phyloP scores from a whole-genome alignment of 2,797 vertebrate species.

The Sphenodon punctatus region DNA sequence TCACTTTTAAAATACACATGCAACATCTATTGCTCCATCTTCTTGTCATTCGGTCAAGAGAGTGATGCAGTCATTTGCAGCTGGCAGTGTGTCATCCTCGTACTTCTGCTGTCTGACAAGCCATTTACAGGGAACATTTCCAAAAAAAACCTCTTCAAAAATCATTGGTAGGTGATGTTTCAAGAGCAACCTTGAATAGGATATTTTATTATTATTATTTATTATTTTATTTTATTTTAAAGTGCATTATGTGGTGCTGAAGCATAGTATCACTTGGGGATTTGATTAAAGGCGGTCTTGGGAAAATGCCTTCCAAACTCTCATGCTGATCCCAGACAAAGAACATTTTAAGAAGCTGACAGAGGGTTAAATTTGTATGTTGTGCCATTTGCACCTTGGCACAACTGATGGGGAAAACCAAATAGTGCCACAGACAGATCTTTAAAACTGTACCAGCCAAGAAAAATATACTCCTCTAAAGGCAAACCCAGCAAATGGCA shows the following conservation, averaged over 20 bases:
- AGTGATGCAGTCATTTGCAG: neutral
- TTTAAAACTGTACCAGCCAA: neutral
- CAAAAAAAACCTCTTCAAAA: neutral
- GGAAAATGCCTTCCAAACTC: neutral
- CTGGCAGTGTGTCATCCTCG: neutral
- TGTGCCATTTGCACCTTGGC: neutral
- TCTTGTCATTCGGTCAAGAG: neutral
- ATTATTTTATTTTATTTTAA: too few species aligned
- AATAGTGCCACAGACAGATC: neutral
- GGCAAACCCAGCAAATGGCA: neutral
- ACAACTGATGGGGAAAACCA: neutral
- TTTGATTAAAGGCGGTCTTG: neutral
- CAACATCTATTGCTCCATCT: neutral
- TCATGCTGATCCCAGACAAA: neutral
- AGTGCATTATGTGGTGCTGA: neutral
- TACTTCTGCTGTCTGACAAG: neutral
- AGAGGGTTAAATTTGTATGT: neutral
- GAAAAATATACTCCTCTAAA: neutral
- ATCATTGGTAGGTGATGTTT: neutral
- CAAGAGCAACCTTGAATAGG: neutral
- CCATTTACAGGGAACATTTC: neutral
- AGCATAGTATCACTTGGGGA: neutral
- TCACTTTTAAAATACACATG: neutral
- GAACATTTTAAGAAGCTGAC: neutral
- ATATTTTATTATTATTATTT: neutral